Evolutionary conservation across 2,113 vertebrate species (phyloP), one percentile per base, ranked within the genome.

Genomic region (Phylloscopus trochilus): DNA sequence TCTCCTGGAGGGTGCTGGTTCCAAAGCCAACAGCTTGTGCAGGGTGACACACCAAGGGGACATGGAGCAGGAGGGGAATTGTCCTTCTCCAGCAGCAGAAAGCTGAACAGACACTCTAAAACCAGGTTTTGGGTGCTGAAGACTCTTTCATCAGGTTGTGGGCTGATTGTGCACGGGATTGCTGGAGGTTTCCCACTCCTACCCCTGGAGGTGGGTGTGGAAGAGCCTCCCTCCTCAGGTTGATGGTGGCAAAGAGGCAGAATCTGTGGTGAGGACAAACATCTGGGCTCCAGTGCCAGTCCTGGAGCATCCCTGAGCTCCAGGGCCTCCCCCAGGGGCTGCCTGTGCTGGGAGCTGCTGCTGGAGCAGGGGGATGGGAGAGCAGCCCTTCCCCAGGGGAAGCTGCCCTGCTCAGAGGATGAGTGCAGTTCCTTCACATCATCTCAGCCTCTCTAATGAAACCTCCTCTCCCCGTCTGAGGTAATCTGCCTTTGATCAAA

Each of bases 401-500:
- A 87, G 49, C 87, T 76, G 87, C 47, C 46, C 43, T 41, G 46
- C 31, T 80, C 87, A 69, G 58, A 80, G 84, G 91, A 85, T 44
- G 82, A 81, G 84, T 80, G 80, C 83, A 74, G 94, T 94, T 88
- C 59, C 93, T 90, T 74, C 93, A 55, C 87, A 88, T 77, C 75
- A 52, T 93, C 82, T 77, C 78, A 97, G 90, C 70, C 79, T 85
- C 74, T 89, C 92, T 97, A 77, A 95, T 97, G 92, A 96, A 96
- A 94, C 68, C 92, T 93, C 41, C 82, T 92, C 78, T 93, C 75
- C 55, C 84, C 6, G 0, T 94, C 22, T 86, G 84, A 95, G 63
- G 90, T 90, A 95, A 96, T 95, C 78, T 95, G 83, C 79, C 92
- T 95, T 77, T 96, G 93, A 96, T 97, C 95, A 97, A 88, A 95